phyloP scores from a whole-genome alignment of 2,113 vertebrate species.

The Calcarius ornatus region DNA sequence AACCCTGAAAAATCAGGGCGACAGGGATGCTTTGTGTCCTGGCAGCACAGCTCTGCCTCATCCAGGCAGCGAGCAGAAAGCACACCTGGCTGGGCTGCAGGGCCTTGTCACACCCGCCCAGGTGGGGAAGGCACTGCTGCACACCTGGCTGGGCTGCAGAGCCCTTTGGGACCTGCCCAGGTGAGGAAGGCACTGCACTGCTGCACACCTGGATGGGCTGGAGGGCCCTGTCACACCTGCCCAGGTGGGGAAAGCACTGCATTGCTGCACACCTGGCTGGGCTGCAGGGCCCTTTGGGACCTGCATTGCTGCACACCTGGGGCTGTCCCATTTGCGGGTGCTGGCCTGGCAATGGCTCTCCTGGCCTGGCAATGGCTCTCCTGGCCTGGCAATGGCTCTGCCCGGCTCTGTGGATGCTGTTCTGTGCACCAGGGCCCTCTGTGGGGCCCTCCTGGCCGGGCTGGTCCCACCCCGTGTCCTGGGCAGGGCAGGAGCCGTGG shows the following conservation, averaged over 20 bases:
- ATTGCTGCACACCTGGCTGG: neutral
- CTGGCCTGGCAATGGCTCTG: no score
- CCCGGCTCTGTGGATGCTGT: no score
- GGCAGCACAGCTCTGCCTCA: neutral
- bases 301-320: neutral
- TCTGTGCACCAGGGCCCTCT: neutral
- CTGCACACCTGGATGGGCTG: neutral
- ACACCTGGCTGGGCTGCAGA: no score
- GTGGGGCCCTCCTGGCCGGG: accelerated
- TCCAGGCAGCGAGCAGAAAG: neutral
- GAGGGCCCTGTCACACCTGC: neutral
- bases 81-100: neutral
- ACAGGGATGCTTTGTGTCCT: neutral
- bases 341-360: no score
- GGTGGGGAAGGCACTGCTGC: neutral
- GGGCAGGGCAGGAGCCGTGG: accelerated
- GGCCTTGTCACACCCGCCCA: neutral
- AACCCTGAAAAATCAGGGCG: no score
- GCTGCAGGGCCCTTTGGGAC: neutral
- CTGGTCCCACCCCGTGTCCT: accelerated
- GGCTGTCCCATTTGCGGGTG: no score
- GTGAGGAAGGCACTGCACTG: no score
- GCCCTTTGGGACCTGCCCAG: no score
- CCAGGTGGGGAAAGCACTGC: no score
- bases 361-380: no score